Evolutionary conservation across 2,888 invertebrate genomes (phyloP).

Genomic region (Lasius fuliginosus): DNA sequence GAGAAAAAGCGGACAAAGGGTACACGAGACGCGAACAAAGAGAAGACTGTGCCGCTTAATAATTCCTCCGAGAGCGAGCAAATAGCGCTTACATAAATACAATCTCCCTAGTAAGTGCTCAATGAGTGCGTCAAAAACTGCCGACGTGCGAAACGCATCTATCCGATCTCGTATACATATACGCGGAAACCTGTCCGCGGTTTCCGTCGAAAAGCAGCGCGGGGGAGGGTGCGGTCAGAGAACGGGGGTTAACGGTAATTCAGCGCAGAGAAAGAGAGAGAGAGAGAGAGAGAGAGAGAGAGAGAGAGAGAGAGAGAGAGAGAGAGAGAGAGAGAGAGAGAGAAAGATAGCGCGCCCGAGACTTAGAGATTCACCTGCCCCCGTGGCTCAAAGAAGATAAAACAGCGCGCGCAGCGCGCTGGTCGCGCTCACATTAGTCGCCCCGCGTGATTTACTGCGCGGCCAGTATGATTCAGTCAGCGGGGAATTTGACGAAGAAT

Average conservation of each 20-base stretch:
- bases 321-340: no score
- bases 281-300: no score
- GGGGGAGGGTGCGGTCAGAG: constrained; percentile 31
- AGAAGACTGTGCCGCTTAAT: background rate
- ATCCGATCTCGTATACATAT: background rate
- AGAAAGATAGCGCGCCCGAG: constrained; percentile 46
- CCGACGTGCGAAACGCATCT: background rate
- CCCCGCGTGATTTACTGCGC: constrained; percentile 85
- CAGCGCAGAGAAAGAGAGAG: constrained; percentile 47
- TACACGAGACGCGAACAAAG: background rate
- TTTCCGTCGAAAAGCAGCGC: background rate
- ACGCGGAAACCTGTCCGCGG: constrained; percentile 37
- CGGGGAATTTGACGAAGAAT: constrained; percentile 86
- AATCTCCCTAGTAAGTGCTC: background rate
- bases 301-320: background rate
- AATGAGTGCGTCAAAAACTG: background rate
- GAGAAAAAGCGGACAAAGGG: background rate
- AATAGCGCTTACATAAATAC: constrained; percentile 16
- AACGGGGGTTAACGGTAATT: constrained; percentile 66
- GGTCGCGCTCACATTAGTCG: constrained; percentile 85
- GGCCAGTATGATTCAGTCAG: constrained; percentile 86
- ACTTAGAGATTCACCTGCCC: constrained; percentile 83
- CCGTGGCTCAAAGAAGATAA: constrained; percentile 83
- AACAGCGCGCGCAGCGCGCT: constrained; percentile 79
- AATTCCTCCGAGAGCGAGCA: background rate